Evolutionary conservation across 2,888 invertebrate species (phyloP).

Genomic region (Neuroscelio doddi): DNA sequence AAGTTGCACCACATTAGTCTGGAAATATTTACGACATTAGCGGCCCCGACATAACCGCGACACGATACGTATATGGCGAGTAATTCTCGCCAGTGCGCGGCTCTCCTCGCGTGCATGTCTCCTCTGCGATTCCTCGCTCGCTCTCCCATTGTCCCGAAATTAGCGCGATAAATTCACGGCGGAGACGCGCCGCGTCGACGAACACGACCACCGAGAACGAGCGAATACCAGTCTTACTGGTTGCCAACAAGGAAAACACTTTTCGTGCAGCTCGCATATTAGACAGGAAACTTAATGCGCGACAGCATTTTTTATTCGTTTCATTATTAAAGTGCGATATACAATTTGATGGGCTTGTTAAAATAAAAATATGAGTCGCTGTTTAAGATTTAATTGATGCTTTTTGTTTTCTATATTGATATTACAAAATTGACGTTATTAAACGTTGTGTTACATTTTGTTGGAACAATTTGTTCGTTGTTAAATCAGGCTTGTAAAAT

Average conservation of each 20-base stretch:
- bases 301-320: too few relatives aligned
- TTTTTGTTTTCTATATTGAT: too few relatives aligned
- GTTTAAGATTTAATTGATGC: too few relatives aligned
- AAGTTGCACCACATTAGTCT: slow-evolving; percentile 65
- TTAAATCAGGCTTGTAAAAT: too few relatives aligned
- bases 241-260: slow-evolving; percentile 41
- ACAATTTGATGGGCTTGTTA: too few relatives aligned
- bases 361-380: too few relatives aligned
- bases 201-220: slow-evolving; percentile 22
- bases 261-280: too few relatives aligned
- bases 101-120: slow-evolving; percentile 13
- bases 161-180: slow-evolving; percentile 58
- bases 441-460: too few relatives aligned
- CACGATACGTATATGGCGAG: slow-evolving; percentile 57
- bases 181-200: slow-evolving; percentile 11
- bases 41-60: slow-evolving; percentile 51
- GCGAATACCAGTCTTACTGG: background rate
- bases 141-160: slow-evolving; percentile 60
- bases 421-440: too few relatives aligned
- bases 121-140: slow-evolving; percentile 12
- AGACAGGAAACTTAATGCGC: too few relatives aligned
- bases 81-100: slow-evolving; percentile 54
- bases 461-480: too few relatives aligned
- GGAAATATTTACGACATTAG: slow-evolving; percentile 59
- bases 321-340: too few relatives aligned